These are phyloP conservation scores for Dreissena rostriformis DNA, from an alignment of 1,140 invertebrate genomes.

Conservation along the genomic window DNA sequence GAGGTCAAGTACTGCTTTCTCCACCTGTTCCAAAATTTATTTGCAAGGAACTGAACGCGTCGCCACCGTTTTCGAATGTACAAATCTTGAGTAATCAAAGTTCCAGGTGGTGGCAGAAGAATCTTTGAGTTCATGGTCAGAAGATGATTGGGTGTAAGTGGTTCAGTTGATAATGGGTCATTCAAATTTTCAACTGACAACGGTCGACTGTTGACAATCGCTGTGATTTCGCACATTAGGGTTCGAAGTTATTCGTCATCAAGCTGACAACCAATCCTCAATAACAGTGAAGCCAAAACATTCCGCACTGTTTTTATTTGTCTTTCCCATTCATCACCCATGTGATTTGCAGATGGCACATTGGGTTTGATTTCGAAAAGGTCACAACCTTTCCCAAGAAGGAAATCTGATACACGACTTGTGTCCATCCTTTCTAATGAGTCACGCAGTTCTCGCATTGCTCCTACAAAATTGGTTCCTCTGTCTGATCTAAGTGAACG, in stretches of 20 bases:
- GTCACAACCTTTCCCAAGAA: constrained; percentile 47
- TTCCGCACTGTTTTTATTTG: constrained; percentile 46
- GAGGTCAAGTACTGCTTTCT: too few relatives aligned
- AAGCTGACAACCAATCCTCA: constrained; percentile 7
- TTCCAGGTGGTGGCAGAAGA: too few relatives aligned
- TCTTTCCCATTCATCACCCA: constrained; percentile 52
- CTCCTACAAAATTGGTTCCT: constrained; percentile 68
- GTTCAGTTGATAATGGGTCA: constrained; percentile 18
- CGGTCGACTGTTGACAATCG: constrained; percentile 45
- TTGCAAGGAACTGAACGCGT: too few relatives aligned
- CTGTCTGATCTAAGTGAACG: constrained; percentile 51
- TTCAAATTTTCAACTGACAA: constrained; percentile 22
- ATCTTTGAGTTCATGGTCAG: not conserved
- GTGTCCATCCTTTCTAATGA: constrained; percentile 18
- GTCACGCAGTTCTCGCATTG: constrained; percentile 61
- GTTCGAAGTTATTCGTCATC: constrained; percentile 40
- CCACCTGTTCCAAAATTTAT: too few relatives aligned
- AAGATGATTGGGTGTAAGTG: not conserved
- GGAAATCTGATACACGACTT: constrained; percentile 13
- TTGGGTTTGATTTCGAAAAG: constrained; percentile 54
- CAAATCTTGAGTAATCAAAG: too few relatives aligned
- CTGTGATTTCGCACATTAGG: constrained; percentile 42
- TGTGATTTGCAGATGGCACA: constrained; percentile 48
- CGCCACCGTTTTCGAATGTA: too few relatives aligned
- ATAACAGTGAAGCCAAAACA: constrained; percentile 20